Conservation (phyloP, 2,113 vertebrate species). For the Hiodon tergisus region DNA sequence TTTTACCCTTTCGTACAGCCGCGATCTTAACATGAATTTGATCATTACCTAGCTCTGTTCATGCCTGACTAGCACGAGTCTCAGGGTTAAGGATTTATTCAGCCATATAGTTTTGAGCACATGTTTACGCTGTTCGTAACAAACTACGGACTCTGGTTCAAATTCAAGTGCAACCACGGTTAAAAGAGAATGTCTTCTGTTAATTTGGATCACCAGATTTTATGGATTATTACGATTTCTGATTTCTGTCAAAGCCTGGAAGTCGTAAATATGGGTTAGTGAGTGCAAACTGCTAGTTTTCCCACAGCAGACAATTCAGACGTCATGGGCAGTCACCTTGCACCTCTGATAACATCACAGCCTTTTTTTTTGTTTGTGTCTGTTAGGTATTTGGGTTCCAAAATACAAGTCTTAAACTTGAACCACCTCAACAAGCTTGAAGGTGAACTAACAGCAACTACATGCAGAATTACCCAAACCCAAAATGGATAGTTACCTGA, state of each 20-base stretch:
- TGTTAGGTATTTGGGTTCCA: neutral
- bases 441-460: neutral
- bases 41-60: no score
- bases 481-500: neutral
- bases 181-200: no score
- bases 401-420: neutral
- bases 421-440: neutral
- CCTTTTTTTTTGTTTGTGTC: neutral
- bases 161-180: no score
- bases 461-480: neutral
- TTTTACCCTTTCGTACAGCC: no score
- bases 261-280: neutral
- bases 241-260: no score
- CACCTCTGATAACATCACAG: conserved; percentile 7
- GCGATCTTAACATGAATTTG: no score
- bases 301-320: neutral
- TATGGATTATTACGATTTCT: neutral
- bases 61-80: no score
- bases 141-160: no score
- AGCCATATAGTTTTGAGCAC: no score
- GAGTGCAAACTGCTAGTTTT: neutral
- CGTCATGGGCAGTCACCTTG: neutral
- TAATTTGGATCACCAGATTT: no score
- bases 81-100: no score
- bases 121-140: no score